phyloP scores from a whole-genome alignment of 2,888 invertebrate genomes.

The Hecatera dysodea region DNA sequence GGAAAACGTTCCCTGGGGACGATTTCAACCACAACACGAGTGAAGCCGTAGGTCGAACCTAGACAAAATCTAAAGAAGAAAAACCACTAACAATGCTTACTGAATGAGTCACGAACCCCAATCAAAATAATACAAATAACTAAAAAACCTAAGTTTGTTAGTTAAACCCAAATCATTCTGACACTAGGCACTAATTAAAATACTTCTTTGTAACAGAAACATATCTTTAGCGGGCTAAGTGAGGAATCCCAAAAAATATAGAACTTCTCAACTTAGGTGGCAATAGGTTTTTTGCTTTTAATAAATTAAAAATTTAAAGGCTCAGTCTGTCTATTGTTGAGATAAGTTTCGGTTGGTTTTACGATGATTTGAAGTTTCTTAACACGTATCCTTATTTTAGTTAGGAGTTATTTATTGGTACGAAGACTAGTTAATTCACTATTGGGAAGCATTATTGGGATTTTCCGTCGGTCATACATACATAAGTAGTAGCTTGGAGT shows the following conservation, averaged over 20 bases:
- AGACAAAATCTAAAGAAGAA: no score
- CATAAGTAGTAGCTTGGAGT: no score
- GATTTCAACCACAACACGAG: no score
- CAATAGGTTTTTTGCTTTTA: conserved; percentile 54
- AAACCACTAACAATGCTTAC: conserved; percentile 19
- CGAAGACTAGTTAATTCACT: no score
- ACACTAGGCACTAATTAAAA: conserved; percentile 68
- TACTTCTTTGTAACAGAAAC: conserved; percentile 63
- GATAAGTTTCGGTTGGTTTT: conserved; percentile 9
- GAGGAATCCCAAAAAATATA: conserved; percentile 65
- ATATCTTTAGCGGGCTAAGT: conserved; percentile 47
- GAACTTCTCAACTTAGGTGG: conserved; percentile 63
- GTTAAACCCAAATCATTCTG: conserved; percentile 67
- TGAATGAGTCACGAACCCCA: conserved; percentile 44
- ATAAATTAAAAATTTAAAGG: conserved; percentile 47
- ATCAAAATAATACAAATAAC: conserved; percentile 53
- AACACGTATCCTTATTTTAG: no score
- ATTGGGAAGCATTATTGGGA: no score
- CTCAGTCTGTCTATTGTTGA: conserved; percentile 1
- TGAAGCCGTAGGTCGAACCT: no score
- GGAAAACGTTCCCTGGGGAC: no score
- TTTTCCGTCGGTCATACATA: no score
- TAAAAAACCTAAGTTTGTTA: conserved; percentile 47
- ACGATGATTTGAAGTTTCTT: no score
- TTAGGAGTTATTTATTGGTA: no score